Percentiles rank a stretch among this genome's conserved stretches.
phyloP scores from a whole-genome alignment of 2,888 invertebrate species.

The Synanthedon tipuliformis region DNA sequence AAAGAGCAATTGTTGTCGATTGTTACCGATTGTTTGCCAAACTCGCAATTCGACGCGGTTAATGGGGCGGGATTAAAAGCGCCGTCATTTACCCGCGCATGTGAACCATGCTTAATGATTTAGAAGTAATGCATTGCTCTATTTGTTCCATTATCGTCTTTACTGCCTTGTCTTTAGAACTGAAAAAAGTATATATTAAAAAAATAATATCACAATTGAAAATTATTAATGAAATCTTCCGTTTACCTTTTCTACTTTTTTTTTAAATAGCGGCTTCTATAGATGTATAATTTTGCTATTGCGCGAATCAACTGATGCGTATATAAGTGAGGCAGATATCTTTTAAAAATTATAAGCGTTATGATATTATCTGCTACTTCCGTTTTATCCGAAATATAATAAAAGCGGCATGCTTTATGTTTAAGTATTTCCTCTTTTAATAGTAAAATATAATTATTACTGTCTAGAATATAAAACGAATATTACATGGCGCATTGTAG shows the following conservation, averaged over 20 bases:
- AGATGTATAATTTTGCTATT: constrained; percentile 27
- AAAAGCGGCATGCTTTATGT: constrained; percentile 37
- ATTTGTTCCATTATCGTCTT: constrained; percentile 5
- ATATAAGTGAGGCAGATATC: constrained; percentile 36
- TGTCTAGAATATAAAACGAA: too few species aligned
- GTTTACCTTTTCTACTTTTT: constrained; percentile 23
- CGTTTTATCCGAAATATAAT: constrained; percentile 32
- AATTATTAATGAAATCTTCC: constrained; percentile 20
- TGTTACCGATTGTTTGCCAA: constrained; percentile 39
- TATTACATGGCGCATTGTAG: too few species aligned
- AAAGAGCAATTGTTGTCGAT: constrained; percentile 47
- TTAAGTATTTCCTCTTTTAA: constrained; percentile 34
- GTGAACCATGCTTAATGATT: constrained; percentile 63
- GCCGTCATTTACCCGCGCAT: constrained; percentile 39
- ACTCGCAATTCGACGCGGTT: constrained; percentile 61
- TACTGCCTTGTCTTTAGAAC: background rate
- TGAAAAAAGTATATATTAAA: constrained; percentile 1
- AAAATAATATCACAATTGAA: background rate
- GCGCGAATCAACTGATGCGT: constrained; percentile 52
- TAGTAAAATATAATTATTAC: background rate
- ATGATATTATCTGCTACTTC: constrained; percentile 59
- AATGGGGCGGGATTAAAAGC: constrained; percentile 62
- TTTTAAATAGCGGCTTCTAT: constrained; percentile 18
- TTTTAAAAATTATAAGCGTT: constrained; percentile 27
- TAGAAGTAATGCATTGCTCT: constrained; percentile 31